Conservation (phyloP, 1,140 invertebrate genomes). For the Conus betulinus region DNA sequence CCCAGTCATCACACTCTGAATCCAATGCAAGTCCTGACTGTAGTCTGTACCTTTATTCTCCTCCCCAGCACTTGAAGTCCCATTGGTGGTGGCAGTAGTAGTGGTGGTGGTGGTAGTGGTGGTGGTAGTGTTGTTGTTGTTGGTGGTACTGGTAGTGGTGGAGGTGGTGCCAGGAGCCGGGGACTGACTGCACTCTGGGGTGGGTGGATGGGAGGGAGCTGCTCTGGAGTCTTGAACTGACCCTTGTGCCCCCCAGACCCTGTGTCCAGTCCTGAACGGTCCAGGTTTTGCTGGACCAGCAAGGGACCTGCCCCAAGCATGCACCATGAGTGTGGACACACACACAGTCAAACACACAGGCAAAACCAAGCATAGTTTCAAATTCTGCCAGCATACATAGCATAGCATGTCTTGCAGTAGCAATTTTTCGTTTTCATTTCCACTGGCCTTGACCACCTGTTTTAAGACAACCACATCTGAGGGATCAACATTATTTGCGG, state of each 20-base stretch:
- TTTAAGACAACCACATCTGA: no score
- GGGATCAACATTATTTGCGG: no score
- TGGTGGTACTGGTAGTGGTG: background rate
- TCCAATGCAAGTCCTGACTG: no score
- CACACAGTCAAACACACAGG: no score
- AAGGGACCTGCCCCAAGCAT: conserved; percentile 81
- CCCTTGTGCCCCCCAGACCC: conserved; percentile 42
- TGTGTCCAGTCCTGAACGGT: conserved; percentile 65
- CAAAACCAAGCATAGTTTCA: no score
- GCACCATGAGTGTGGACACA: no score
- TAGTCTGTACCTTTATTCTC: conserved; percentile 28
- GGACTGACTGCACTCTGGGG: conserved; percentile 43
- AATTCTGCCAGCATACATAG: no score
- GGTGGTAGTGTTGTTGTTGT: background rate
- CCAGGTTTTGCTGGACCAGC: conserved; percentile 83
- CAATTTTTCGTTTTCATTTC: no score
- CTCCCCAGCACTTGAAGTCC: background rate
- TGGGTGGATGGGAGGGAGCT: conserved; percentile 52
- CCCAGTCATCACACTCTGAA: no score
- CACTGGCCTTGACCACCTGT: no score
- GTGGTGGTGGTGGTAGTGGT: background rate
- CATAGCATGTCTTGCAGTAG: no score
- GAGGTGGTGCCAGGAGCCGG: background rate
- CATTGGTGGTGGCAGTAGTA: background rate
- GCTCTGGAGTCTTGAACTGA: conserved; percentile 56